phyloP scores from a whole-genome alignment of 2,113 vertebrate species.

The Equus przewalskii region DNA sequence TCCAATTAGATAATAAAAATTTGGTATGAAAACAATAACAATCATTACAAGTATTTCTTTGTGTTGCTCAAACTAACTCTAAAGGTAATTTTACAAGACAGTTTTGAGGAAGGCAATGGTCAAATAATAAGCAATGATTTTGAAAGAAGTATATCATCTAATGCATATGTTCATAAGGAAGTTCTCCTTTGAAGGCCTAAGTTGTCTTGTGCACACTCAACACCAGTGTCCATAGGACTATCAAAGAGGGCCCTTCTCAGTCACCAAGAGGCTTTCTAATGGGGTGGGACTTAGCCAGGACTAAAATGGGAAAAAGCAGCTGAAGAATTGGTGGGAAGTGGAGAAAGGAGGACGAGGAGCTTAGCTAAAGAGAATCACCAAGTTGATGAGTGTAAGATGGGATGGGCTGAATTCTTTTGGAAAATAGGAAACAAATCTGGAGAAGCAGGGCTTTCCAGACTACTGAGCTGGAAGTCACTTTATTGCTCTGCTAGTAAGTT shows the following conservation, averaged over 20 bases:
- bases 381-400: neutral
- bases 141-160: neutral
- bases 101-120: neutral
- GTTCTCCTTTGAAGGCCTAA: neutral
- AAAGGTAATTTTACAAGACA: neutral
- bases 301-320: neutral
- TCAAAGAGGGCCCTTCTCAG: neutral
- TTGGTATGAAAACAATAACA: neutral
- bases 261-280: neutral
- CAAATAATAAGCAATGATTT: conserved; percentile 7
- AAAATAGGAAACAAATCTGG: neutral
- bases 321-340: neutral
- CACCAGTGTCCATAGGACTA: neutral
- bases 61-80: neutral
- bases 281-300: neutral
- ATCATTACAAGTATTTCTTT: neutral
- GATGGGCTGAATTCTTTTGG: neutral
- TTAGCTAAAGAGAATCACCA: neutral
- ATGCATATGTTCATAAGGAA: neutral
- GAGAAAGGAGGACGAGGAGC: neutral
- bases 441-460: neutral
- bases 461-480: neutral
- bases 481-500: conserved; percentile 1
- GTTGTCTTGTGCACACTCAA: neutral
- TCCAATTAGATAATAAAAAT: neutral